phyloP scores from a whole-genome alignment of 2,113 vertebrate species.

The Ophiodon elongatus region DNA sequence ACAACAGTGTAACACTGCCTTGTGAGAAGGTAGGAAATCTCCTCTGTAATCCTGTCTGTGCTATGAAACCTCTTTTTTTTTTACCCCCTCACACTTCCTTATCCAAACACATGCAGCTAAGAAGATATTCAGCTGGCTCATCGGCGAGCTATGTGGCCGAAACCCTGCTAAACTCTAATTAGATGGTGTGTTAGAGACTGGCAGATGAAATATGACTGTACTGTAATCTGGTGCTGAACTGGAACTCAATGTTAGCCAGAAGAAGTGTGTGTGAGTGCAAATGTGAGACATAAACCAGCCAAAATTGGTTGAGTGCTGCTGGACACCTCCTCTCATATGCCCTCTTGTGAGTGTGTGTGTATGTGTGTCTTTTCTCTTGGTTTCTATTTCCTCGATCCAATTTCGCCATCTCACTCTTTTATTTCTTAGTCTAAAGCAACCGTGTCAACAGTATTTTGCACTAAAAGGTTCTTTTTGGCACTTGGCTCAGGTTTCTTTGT shows the following conservation, averaged over 20 bases:
- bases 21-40: not conserved
- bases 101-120: conserved; percentile 41
- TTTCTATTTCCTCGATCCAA: conserved; percentile 31
- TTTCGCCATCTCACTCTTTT: conserved; percentile 29
- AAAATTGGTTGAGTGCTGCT: conserved; percentile 16
- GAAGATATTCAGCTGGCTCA: conserved; percentile 54
- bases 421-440: conserved; percentile 10
- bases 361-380: not conserved
- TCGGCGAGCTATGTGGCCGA: conserved; percentile 47
- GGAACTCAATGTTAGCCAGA: not conserved
- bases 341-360: too few species aligned
- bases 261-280: conserved; percentile 9
- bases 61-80: conserved; percentile 41
- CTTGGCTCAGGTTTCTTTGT: not conserved
- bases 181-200: conserved; percentile 38
- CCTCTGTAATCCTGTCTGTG: conserved; percentile 53
- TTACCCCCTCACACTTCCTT: conserved; percentile 27
- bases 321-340: not conserved
- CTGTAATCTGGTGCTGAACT: conserved; percentile 39
- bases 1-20: not conserved
- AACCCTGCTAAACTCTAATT: conserved; percentile 65
- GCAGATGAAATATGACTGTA: conserved; percentile 38
- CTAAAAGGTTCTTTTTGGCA: not conserved
- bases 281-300: conserved; percentile 42
- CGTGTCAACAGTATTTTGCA: not conserved